Conservation (phyloP, 2,113 vertebrate genomes). For the Sula dactylatra region DNA sequence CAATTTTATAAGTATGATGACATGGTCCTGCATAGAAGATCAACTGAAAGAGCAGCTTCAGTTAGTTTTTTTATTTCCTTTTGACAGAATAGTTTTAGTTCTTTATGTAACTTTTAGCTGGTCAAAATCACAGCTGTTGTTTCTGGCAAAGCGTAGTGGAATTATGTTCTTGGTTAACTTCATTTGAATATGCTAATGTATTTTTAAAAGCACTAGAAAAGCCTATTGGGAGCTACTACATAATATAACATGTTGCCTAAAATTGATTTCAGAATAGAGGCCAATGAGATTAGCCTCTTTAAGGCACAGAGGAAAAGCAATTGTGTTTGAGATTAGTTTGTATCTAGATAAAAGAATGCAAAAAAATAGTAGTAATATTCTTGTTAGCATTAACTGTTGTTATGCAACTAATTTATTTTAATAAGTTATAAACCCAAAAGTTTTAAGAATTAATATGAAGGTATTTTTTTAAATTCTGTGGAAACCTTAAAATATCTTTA, state of each 20-base stretch:
- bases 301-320: neutral
- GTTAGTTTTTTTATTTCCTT: neutral
- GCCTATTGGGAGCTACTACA: neutral
- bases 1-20: neutral
- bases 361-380: neutral
- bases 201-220: neutral
- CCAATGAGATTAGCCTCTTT: neutral
- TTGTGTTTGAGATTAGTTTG: neutral
- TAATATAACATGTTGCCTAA: neutral
- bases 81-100: neutral
- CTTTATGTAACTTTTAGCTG: neutral
- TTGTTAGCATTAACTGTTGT: neutral
- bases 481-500: constrained; percentile 46
- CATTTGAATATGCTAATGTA: neutral
- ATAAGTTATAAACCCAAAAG: neutral
- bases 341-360: neutral
- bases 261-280: neutral
- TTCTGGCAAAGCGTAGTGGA: neutral
- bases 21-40: neutral
- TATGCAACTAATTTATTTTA: neutral
- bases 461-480: constrained; percentile 6
- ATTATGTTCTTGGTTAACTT: neutral
- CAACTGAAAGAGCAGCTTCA: neutral
- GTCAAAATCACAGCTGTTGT: neutral
- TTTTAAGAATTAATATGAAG: neutral